Evolutionary conservation across 1,140 invertebrate species (phyloP).

Genomic region (Drosophila melanica): DNA sequence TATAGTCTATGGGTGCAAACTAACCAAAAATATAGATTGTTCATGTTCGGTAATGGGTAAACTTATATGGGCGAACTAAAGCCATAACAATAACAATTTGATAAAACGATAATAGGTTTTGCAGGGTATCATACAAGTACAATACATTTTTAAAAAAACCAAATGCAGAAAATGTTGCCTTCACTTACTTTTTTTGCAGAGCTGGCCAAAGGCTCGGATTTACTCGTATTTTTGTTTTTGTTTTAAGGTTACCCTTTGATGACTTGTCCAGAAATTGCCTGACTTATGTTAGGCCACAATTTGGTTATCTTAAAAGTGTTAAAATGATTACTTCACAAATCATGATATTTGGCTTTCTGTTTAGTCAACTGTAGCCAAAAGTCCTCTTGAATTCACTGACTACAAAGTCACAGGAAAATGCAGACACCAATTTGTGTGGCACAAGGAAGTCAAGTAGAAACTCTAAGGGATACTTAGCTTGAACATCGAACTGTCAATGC

Average conservation of each 20-base stretch:
- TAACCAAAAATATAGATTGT: background rate
- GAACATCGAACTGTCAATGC: background rate
- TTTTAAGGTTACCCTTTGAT: slow-evolving; percentile 8
- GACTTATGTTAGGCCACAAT: slow-evolving; percentile 3
- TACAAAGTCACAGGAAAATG: background rate
- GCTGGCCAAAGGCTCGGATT: too few species aligned
- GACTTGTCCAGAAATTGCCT: background rate
- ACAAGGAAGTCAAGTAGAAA: background rate
- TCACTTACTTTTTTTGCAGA: slow-evolving; percentile 1
- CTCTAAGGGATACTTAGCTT: background rate
- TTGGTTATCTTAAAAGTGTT: background rate
- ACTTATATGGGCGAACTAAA: too few species aligned
- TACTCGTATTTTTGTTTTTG: background rate
- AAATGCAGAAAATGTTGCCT: slow-evolving; percentile 12
- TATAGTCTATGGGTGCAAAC: too few species aligned
- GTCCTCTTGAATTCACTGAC: background rate
- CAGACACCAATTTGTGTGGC: background rate
- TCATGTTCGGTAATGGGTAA: background rate
- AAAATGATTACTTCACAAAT: background rate
- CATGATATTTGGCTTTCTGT: slow-evolving; percentile 6
- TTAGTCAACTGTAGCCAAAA: slow-evolving; percentile 2
- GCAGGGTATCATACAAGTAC: background rate
- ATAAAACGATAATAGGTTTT: background rate
- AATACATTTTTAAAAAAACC: background rate
- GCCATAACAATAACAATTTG: too few species aligned